Conservation (phyloP, 2,113 vertebrate species). For the Cygnus buccinator region DNA sequence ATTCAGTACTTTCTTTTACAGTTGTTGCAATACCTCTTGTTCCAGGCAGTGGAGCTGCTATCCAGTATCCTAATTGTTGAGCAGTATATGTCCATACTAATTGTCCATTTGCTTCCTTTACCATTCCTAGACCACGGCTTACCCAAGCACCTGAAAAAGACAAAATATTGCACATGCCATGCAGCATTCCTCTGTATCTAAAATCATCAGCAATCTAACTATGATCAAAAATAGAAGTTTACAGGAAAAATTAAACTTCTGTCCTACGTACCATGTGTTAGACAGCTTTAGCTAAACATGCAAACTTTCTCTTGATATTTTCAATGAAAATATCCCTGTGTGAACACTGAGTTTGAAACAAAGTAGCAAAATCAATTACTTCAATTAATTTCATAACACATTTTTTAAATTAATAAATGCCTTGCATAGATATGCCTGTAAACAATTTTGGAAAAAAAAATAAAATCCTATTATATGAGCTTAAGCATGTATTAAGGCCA, state of each 20-base stretch:
- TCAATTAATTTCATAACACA: background rate
- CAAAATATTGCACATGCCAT: background rate
- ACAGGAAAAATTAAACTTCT: background rate
- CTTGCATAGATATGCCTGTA: background rate
- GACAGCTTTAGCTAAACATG: background rate
- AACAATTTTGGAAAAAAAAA: background rate
- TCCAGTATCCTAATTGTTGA: conserved; percentile 91
- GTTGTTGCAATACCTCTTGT: conserved; percentile 78
- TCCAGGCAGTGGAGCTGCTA: conserved; percentile 87
- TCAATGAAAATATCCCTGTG: background rate
- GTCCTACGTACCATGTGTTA: background rate
- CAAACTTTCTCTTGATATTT: background rate
- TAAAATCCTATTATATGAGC: background rate
- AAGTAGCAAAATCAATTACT: background rate
- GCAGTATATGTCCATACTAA: conserved; percentile 90
- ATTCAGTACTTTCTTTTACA: background rate
- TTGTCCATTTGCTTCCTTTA: conserved; percentile 77
- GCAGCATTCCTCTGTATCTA: background rate
- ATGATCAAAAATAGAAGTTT: background rate
- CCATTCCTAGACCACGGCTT: conserved; percentile 85
- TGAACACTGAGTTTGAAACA: background rate
- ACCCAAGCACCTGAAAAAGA: conserved; percentile 87
- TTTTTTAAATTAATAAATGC: background rate
- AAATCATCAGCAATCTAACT: background rate
- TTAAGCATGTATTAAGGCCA: background rate